phyloP scores from a whole-genome alignment of 2,888 invertebrate genomes.

The Diaphora mendica region DNA sequence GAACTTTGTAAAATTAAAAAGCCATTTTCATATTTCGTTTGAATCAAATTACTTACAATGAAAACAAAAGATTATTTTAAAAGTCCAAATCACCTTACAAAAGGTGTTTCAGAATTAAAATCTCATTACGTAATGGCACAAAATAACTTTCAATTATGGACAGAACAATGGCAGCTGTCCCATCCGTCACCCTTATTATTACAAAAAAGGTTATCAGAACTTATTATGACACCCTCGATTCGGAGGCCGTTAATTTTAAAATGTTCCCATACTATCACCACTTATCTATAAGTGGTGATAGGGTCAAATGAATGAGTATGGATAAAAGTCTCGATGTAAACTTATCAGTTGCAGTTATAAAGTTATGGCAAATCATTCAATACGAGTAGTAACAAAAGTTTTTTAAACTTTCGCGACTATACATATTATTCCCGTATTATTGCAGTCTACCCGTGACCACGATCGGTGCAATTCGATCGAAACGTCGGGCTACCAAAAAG shows the following conservation, averaged over 20 bases:
- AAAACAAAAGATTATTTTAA: constrained; percentile 35
- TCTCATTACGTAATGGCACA: constrained; percentile 55
- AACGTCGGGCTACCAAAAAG: too few species aligned
- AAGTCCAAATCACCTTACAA: constrained; percentile 42
- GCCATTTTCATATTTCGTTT: constrained; percentile 32
- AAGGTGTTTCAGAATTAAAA: constrained; percentile 61
- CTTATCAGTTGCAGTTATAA: background rate
- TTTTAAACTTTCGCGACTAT: too few species aligned
- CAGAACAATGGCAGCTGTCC: constrained; percentile 57
- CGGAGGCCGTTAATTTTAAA: constrained; percentile 12
- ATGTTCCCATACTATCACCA: background rate
- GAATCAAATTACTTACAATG: constrained; percentile 30
- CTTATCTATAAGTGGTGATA: background rate
- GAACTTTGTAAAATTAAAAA: constrained; percentile 38
- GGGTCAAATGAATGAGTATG: background rate
- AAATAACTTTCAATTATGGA: constrained; percentile 55
- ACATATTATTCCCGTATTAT: too few species aligned
- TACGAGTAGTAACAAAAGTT: too few species aligned
- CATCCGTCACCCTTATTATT: constrained; percentile 18
- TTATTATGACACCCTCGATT: constrained; percentile 20
- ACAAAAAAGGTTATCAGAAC: constrained; percentile 36
- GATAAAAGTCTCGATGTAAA: background rate
- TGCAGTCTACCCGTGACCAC: too few species aligned
- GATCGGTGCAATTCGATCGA: too few species aligned
- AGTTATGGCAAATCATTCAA: too few species aligned